Base-by-base conservation (phyloP, 1,140 invertebrate genomes). In the Drosophila neocordata region DNA sequence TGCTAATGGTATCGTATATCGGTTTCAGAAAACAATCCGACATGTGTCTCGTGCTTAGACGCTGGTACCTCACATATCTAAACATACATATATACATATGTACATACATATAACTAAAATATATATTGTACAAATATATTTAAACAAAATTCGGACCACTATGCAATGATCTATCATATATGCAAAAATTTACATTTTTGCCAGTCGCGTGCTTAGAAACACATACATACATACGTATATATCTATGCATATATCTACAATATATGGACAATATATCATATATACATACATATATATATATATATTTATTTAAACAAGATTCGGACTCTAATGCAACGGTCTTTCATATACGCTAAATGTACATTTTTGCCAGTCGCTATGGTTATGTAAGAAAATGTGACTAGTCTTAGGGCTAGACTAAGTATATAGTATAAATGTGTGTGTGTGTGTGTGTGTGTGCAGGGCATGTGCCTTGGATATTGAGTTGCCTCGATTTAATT, bases 21-120 rank as follows among this genome's bases (percentile, higher is more conserved):
- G 65, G 31, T 56, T 34, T 34, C 53, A 24, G 6, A 24, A 53
- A 24, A 53, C 69, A 77, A 73, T 77, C 73, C 77, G 55, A 71
- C 81, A 69, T 82, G 81, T 87, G 82, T 85, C 82, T 85, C 82
- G 82, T 87, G 82, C 82, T 85, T 80, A 80, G 81, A 63, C 66
- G 57, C 59, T 60, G 53, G 48, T 48, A 59, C 67, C 24, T 67
- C 22, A n/a, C 22, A 24, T 24, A 24, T n/a, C n/a, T 4, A 24
- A 2, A 24, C 22, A 24, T 24, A 24, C 22, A 24, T 24, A 24
- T 24, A 4, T 24, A 24, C 4, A 24, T 52, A 11, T 34, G 22
- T 35, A 48, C 22, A 24, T 24, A 24, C 22, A 24, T 24, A 24
- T n/a, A n/a, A n/a, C n/a, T n/a, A n/a, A n/a, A n/a, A n/a, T n/a